A percentile compares a stretch with the other conserved stretches of the same genome.
Evolutionary conservation across 2,888 invertebrate genomes (phyloP).

Genomic region (Notodonta ziczac): DNA sequence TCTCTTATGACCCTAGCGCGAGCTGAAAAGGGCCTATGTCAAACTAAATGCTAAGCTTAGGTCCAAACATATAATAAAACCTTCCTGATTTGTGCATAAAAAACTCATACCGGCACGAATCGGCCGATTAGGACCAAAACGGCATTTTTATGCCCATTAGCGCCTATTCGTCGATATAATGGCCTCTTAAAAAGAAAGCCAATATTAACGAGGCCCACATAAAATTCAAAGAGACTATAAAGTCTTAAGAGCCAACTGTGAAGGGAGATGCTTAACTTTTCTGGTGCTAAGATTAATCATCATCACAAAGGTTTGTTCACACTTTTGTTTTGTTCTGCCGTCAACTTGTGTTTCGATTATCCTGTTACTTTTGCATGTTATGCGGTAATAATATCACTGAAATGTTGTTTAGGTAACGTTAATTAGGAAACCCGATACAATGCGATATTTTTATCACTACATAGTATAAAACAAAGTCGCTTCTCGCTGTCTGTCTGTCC

Average conservation of each 20-base stretch:
- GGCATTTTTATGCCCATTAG: slow-evolving; percentile 16
- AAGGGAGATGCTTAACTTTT: not conserved
- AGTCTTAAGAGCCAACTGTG: not conserved
- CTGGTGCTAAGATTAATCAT: not conserved
- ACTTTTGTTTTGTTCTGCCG: not conserved
- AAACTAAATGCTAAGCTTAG: too few species aligned
- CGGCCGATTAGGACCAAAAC: slow-evolving; percentile 7
- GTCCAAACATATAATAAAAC: not conserved
- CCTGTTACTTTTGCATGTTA: too few species aligned
- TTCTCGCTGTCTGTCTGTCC: too few species aligned
- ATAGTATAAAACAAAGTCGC: too few species aligned
- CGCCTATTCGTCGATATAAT: slow-evolving; percentile 16
- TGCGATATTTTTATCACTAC: too few species aligned
- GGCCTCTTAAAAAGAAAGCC: slow-evolving; percentile 14
- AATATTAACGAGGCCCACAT: slow-evolving; percentile 16
- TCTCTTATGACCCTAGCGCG: too few species aligned
- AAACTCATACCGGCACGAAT: slow-evolving; percentile 6
- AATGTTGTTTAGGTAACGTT: too few species aligned
- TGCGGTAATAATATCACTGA: too few species aligned
- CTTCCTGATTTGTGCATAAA: not conserved
- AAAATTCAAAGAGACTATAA: slow-evolving; percentile 11
- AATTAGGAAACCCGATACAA: too few species aligned
- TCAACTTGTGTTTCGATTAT: too few species aligned
- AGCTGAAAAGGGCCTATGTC: too few species aligned
- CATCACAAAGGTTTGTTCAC: not conserved